Base-by-base conservation (phyloP, 2,113 vertebrate species). In the Coreoperca whiteheadi region DNA sequence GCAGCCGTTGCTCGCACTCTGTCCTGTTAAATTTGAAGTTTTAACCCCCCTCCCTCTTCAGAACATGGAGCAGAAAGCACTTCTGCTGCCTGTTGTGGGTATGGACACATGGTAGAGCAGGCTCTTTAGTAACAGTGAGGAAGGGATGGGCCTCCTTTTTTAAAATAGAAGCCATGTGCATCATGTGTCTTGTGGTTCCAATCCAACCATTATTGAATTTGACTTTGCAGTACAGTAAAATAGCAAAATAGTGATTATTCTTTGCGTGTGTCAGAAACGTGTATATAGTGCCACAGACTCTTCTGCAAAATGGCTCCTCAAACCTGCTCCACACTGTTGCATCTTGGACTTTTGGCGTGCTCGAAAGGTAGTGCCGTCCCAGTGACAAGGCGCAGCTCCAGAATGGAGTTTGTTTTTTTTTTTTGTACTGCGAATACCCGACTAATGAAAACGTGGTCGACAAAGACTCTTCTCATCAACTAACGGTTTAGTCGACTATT, bases 11-110 rank as follows among this genome's bases (percentile, higher is more conserved):
- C 50, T 79, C 87, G 83, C 83, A 89, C 82, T 91, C 88, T 89
- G 78, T 87, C 68, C 77, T 91, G 78, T 82, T 91, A 79, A 91
- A 91, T 94, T 87, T 89, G 85, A 91, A 84, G 53, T 48, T 89
- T 65, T 59, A 69, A 82, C 43, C 60, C 71, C 32, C 25, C n/a
- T 69, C 64, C 43, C 43, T 57, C 51, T 85, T 83, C 61, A 85
- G 64, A 87, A 79, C 80, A 88, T 50, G 32, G 41, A 82, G 61
- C 81, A 85, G 54, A 53, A 84, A 77, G 79, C 86, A 86, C 18
- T 65, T 88, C 59, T 65, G n/a, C 56, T 80, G 75, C 56, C 59
- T 76, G 56, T 73, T 74, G 37, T 79, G 57, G 54, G 78, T 74
- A 37, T 11, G 50, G 64, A 83, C 23, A 28, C 68, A 81, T 63